Conservation (phyloP, 2,797 vertebrate species). For the Gallinago solitaria region DNA sequence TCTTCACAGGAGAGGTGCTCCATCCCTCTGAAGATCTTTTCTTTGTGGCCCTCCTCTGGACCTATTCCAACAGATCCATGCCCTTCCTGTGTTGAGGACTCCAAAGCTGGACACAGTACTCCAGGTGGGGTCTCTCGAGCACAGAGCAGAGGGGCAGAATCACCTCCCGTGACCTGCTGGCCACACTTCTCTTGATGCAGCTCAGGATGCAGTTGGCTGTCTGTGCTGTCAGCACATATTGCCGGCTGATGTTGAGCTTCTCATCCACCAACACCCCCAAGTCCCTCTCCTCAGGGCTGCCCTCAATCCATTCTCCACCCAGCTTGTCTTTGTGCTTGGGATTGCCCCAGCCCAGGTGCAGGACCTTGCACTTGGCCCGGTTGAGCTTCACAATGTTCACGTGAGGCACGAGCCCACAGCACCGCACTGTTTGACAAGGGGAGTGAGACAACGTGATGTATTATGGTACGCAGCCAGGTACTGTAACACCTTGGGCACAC, state of each 20-base stretch:
- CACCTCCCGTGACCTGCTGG: neutral
- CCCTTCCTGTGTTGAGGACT: neutral
- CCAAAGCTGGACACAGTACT: neutral
- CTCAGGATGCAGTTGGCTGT: neutral
- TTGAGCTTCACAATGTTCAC: neutral
- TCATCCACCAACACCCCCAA: neutral
- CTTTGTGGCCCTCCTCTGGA: neutral
- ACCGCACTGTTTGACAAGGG: accelerated
- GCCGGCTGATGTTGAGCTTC: neutral
- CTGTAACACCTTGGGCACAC: accelerated
- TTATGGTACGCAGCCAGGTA: accelerated
- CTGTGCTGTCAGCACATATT: neutral
- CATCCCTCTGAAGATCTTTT: neutral
- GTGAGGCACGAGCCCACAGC: neutral
- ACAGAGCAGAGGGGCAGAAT: neutral
- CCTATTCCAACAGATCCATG: no score
- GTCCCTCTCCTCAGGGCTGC: neutral
- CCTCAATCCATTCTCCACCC: neutral
- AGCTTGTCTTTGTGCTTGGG: neutral
- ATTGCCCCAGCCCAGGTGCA: neutral
- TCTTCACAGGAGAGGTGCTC: neutral
- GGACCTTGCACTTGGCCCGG: neutral
- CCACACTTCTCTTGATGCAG: neutral
- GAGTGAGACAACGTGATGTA: accelerated
- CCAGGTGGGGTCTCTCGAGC: neutral